Evolutionary conservation across 1,140 invertebrate genomes (phyloP).

Genomic region (Cherax quadricarinatus): DNA sequence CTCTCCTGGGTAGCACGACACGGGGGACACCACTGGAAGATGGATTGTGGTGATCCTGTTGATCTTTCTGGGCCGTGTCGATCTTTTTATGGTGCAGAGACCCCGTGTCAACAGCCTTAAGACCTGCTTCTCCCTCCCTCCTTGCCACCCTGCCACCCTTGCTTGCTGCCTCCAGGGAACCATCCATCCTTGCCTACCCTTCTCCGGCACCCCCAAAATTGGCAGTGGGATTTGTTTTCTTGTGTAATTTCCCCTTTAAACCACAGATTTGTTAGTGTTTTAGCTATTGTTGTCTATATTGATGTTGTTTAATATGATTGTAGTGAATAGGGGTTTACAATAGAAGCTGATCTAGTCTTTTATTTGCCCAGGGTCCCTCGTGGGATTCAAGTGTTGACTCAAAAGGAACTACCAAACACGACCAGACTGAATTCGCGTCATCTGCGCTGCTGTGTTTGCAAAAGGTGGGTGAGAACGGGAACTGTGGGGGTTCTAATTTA

Average conservation of each 20-base stretch:
- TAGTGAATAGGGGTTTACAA: slow-evolving; percentile 41
- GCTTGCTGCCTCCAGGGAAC: slow-evolving; percentile 58
- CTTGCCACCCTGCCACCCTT: not conserved
- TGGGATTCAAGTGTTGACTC: slow-evolving; percentile 67
- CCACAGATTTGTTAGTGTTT: not conserved
- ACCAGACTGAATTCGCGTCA: slow-evolving; percentile 65
- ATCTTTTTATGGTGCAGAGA: slow-evolving; percentile 58
- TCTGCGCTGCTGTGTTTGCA: slow-evolving; percentile 54
- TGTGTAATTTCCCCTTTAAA: not conserved
- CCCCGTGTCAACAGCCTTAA: slow-evolving; percentile 25
- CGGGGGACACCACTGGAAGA: slow-evolving; percentile 48
- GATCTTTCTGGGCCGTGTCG: slow-evolving; percentile 53
- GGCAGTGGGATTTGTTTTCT: slow-evolving; percentile 51
- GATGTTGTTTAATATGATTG: slow-evolving; percentile 20
- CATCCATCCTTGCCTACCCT: slow-evolving; percentile 54
- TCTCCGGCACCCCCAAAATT: slow-evolving; percentile 46
- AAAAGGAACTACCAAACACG: slow-evolving; percentile 59
- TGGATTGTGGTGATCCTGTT: slow-evolving; percentile 55
- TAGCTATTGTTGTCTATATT: slow-evolving; percentile 27
- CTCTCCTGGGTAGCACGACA: slow-evolving; percentile 22
- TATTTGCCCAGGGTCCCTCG: slow-evolving; percentile 60
- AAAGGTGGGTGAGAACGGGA: slow-evolving; percentile 52
- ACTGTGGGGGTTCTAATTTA: not conserved
- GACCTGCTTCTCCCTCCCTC: not conserved
- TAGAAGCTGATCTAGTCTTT: slow-evolving; percentile 47